Evolutionary conservation across 2,888 invertebrate species (phyloP).

Genomic region (Rhabditoides inermis): DNA sequence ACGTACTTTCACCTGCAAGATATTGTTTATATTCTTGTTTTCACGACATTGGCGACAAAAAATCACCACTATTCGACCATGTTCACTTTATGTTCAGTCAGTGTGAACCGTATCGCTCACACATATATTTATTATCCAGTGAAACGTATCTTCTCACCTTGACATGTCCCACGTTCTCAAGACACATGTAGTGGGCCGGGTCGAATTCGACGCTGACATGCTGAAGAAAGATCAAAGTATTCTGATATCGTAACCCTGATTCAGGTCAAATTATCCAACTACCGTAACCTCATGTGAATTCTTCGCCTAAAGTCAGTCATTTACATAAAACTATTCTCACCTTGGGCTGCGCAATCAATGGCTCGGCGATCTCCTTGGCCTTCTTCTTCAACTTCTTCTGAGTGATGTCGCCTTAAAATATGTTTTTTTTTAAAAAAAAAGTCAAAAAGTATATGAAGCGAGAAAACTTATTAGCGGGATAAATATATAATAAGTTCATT

Average conservation of each 20-base stretch:
- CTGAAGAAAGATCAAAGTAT: no score
- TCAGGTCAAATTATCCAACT: no score
- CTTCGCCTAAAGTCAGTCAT: no score
- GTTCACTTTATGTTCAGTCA: slow-evolving; percentile 19
- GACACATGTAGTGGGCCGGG: slow-evolving; percentile 91
- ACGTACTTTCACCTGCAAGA: slow-evolving; percentile 55
- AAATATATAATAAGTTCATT: background rate
- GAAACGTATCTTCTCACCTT: no score
- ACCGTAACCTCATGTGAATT: no score
- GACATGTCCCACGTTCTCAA: slow-evolving; percentile 92
- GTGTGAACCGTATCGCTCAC: slow-evolving; percentile 65
- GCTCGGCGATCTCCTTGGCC: slow-evolving; percentile 19
- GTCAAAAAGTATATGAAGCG: background rate
- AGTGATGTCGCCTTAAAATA: slow-evolving; percentile 67
- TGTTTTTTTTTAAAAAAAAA: background rate
- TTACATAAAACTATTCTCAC: no score
- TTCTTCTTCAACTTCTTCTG: slow-evolving; percentile 71
- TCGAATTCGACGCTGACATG: slow-evolving; percentile 66
- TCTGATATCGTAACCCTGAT: no score
- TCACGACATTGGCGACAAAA: no score
- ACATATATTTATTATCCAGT: no score
- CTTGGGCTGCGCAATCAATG: no score
- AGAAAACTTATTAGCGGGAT: background rate
- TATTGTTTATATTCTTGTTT: no score
- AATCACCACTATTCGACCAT: no score